Percentiles rank a stretch among this genome's conserved stretches.
Conservation (phyloP, 2,888 invertebrate species). For the Pilophorus perplexus region DNA sequence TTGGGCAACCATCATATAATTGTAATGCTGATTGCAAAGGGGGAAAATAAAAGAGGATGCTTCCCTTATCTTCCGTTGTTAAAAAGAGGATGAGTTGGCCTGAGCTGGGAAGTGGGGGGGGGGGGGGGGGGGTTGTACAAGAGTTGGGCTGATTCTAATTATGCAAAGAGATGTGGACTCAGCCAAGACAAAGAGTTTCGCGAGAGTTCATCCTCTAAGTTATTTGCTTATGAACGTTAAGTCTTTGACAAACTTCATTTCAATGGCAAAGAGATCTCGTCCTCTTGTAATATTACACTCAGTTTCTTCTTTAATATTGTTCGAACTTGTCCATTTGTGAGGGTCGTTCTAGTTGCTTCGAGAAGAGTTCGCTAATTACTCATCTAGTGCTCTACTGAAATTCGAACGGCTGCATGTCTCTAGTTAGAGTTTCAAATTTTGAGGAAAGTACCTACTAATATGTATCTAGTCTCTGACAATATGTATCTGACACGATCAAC, state of each 20-base stretch:
- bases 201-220: constrained; percentile 34
- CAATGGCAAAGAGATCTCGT: constrained; percentile 23
- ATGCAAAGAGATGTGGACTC: constrained; percentile 41
- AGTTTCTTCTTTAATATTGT: constrained; percentile 28
- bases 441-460: no score
- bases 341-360: constrained; percentile 10
- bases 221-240: constrained; percentile 41
- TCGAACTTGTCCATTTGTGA: constrained; percentile 23
- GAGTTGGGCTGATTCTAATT: constrained; percentile 39
- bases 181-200: constrained; percentile 36
- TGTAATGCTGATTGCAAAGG: constrained; percentile 24
- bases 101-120: background rate
- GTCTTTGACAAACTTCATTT: constrained; percentile 41
- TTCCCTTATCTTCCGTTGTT: constrained; percentile 13
- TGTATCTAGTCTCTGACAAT: no score
- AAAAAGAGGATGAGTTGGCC: background rate
- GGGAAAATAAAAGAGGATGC: background rate
- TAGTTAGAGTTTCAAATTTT: no score
- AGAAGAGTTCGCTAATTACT: constrained; percentile 9
- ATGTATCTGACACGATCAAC: no score
- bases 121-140: background rate
- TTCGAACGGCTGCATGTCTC: background rate
- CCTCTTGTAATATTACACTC: constrained; percentile 35
- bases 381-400: background rate
- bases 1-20: constrained; percentile 7